Base-by-base conservation (phyloP, 2,113 vertebrate species). In the Pangasianodon hypophthalmus region DNA sequence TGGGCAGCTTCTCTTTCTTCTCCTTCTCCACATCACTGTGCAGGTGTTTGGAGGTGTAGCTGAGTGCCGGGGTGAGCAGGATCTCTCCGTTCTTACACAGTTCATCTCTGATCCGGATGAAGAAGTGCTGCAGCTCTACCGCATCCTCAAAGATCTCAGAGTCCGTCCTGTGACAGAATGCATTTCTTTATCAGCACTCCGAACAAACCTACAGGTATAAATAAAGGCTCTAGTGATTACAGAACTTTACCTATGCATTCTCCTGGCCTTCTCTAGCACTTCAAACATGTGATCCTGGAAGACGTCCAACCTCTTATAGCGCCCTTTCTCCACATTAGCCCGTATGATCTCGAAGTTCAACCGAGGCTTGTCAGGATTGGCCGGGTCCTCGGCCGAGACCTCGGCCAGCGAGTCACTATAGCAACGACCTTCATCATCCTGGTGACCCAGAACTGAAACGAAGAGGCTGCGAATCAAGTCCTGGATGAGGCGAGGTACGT, bases 281-380 rank as follows among this genome's bases (percentile, higher is more conserved):
- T 99, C 98, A 95, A 99, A 99, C 98, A 99, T 99, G 91, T 99
- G 97, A 89, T 99, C 98, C 95, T 99, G 98, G 94, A 99, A 99
- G 85, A 99, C 97, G 52, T 99, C 98, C 81, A 99, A 90, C 87
- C 98, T 96, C 91, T 97, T 97, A 64, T 99, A 99, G 52, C 97
- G 96, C 60, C 97, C 98, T 92, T 96, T 97, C 93, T 99, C 98
- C 89, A 99, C 97, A 60, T 98, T 99, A 82, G 94, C 97, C 85
- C 98, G 94, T 93, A 99, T 97, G 87, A 98, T 98, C 92, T 99
- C 98, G 93, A 99, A 99, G 92, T 98, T 99, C 88, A 99, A 94
- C 2, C 94, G 95, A 44, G 96, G 96, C 92, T 97, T 98, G 81
- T 97, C 97, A 1, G 97, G 96, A 91, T 97, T 96, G 73, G 69